Evolutionary conservation across 1,140 invertebrate species (phyloP), one percentile per base, ranked within the genome.

Genomic region (Ganaspis sp.): DNA sequence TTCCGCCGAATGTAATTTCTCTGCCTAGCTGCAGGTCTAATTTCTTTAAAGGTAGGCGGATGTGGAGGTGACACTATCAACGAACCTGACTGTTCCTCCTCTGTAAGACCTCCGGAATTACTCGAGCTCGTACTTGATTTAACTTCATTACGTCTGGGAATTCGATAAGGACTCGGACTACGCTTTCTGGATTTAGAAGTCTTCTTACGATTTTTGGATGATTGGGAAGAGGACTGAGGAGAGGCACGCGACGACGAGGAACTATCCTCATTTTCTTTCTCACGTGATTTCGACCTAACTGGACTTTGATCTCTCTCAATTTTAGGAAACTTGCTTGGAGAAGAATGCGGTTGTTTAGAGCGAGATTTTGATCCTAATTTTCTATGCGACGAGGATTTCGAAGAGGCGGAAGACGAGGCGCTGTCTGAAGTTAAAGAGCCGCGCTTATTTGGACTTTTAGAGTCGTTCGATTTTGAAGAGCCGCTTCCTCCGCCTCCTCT

Each of bases 1-100:
- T 94, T 94, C 54, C 94, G 89, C 70, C 94, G 87, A 81, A 94
- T 92, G 88, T 94, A 95, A 87, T 93, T 93, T 77, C 93, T 90
- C 79, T 93, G 92, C 86, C 93, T 94, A 74, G 92, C 87, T 73
- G 92, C 93, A 42, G 91, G 91, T 77, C 93, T 92, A 12, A 94
- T 90, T 80, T 93, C 93, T 88, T 94, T 94, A 86, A 93, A 94
- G 76, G 92, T 85, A 15, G 92, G 90, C 54, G 87, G 90, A 82
- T 88, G 90, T 79, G 87, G 90, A 83, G 87, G 88, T 77, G 88
- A 90, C 34, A 90, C 89, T 75, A 89, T 90, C 71, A 91, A 79
- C 9, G 90, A 90, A 80, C 89, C 89, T 70, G 89, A 90, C 71
- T 91, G 87, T 71, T 91, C 90, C 80, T 91, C 91, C 84, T 92